A percentile compares a stretch with the other conserved stretches of the same genome.
Evolutionary conservation across 2,797 vertebrate species (phyloP).

Genomic region (Parambassis ranga): DNA sequence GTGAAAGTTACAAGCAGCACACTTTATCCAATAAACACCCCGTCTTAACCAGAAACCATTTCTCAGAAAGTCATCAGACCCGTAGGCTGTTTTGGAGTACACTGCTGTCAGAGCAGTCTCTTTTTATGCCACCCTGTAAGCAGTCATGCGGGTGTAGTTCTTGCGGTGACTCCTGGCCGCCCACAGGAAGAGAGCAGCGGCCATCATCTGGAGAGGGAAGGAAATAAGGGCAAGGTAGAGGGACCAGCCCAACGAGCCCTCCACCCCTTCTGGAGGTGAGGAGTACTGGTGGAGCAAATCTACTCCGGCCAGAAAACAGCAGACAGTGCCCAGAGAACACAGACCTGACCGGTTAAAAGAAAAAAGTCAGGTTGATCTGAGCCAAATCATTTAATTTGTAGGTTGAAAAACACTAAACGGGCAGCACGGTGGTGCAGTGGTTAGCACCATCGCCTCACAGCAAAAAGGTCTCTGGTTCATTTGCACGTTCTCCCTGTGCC

Average conservation of each 20-base stretch:
- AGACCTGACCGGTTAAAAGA: constrained; percentile 76
- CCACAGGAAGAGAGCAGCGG: constrained; percentile 95
- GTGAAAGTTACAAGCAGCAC: neutral
- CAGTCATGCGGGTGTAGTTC: constrained; percentile 91
- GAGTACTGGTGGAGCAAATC: constrained; percentile 83
- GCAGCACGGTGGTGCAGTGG: no score
- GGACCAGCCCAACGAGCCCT: constrained; percentile 92
- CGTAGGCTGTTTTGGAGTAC: neutral
- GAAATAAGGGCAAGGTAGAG: constrained; percentile 95
- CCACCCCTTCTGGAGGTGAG: constrained; percentile 71
- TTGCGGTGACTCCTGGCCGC: constrained; percentile 92
- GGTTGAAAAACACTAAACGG: no score
- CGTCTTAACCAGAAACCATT: neutral
- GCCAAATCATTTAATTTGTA: no score
- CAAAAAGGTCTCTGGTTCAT: no score
- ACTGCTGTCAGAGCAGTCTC: neutral
- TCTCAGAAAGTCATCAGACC: constrained; percentile 1
- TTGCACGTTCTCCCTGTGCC: no score
- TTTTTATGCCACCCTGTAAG: constrained; percentile 86
- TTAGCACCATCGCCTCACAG: no score
- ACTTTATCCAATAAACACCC: neutral
- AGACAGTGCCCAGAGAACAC: constrained; percentile 89
- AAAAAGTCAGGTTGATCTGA: neutral
- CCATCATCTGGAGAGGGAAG: constrained; percentile 95
- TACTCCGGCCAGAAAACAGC: constrained; percentile 90